These are phyloP conservation scores for Drosophila mettleri DNA, from an alignment of 2,888 invertebrate species.

Conservation along the genomic window DNA sequence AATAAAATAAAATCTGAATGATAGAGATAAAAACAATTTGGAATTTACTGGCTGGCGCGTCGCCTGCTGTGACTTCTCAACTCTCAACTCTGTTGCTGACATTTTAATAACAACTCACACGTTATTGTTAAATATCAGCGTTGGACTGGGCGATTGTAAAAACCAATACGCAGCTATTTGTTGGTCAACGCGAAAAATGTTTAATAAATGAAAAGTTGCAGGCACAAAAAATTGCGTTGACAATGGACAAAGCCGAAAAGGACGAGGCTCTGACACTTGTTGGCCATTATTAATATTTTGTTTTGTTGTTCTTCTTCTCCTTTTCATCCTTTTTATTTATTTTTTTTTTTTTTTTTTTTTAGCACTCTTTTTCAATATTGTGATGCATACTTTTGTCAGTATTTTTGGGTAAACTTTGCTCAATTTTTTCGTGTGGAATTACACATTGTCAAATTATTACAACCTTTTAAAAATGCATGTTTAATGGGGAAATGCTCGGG, in stretches of 20 bases:
- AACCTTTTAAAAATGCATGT: slow-evolving; percentile 48
- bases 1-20: neutral
- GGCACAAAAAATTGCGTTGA: slow-evolving; percentile 21
- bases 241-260: slow-evolving; percentile 21
- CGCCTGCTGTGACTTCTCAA: slow-evolving; percentile 25
- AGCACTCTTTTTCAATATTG: slow-evolving; percentile 12
- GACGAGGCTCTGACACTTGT: slow-evolving; percentile 22
- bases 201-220: slow-evolving; percentile 32
- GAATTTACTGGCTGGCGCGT: slow-evolving; percentile 10
- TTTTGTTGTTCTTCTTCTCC: neutral
- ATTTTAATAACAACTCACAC: slow-evolving; percentile 39
- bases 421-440: slow-evolving; percentile 15
- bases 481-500: slow-evolving; percentile 22
- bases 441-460: slow-evolving; percentile 52
- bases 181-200: slow-evolving; percentile 20
- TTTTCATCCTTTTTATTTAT: neutral
- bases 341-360: neutral
- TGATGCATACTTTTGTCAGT: slow-evolving; percentile 25
- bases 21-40: slow-evolving; percentile 22
- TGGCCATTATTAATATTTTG: slow-evolving; percentile 7
- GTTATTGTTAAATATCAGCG: slow-evolving; percentile 41
- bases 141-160: slow-evolving; percentile 13
- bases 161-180: slow-evolving; percentile 14
- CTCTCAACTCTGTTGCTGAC: slow-evolving; percentile 35
- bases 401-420: slow-evolving; percentile 26